Percentiles rank a stretch among this genome's conserved stretches.
Conservation (phyloP, 1,140 invertebrate genomes). For the Caenorhabditis elegans region WBcel235 BX284604.4:4662001-4662500, state of each 20-base stretch:
- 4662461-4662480: too few species aligned
- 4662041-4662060: not conserved
- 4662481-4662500: too few species aligned
- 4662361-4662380: not conserved
- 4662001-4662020: not conserved
- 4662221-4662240: not conserved
- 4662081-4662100: not conserved
- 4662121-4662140: not conserved
- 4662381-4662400: constrained; percentile 41
- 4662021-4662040: not conserved
- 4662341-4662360: constrained; percentile 36
- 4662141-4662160: not conserved
- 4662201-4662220: not conserved
- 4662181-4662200: not conserved
- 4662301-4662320: not conserved
- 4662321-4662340: constrained; percentile 34
- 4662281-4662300: not conserved
- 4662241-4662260: not conserved
- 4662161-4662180: not conserved
- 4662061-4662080: not conserved
- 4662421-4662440: not conserved
- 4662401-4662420: too few species aligned
- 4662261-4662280: not conserved
- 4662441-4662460: not conserved
- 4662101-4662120: not conserved